These are phyloP conservation scores for Habroteleia sp. DNA, from an alignment of 2,888 invertebrate genomes.

Conservation along the genomic window DNA sequence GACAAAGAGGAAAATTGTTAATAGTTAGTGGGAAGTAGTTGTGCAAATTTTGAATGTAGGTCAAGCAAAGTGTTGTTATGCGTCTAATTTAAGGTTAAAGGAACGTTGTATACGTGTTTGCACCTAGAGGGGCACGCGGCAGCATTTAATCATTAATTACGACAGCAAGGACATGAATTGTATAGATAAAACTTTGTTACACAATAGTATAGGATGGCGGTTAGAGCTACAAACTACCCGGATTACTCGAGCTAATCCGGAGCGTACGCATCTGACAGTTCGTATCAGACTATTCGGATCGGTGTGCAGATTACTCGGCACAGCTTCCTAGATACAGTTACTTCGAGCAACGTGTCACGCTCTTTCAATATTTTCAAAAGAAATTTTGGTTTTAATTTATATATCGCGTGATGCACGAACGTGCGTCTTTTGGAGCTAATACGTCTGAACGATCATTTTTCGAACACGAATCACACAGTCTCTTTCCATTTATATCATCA, in stretches of 20 bases:
- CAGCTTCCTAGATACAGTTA: slow-evolving; percentile 21
- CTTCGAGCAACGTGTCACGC: slow-evolving; percentile 11
- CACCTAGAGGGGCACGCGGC: slow-evolving; percentile 22
- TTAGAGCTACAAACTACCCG: slow-evolving; percentile 52
- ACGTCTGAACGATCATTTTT: not conserved
- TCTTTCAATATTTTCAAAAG: slow-evolving; percentile 14
- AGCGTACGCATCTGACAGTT: slow-evolving; percentile 46
- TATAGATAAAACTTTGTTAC: slow-evolving; percentile 52
- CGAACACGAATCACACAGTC: no score
- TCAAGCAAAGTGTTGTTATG: slow-evolving; percentile 14
- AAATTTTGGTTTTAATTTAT: slow-evolving; percentile 11
- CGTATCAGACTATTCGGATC: slow-evolving; percentile 38
- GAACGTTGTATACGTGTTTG: slow-evolving; percentile 20
- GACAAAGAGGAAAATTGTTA: no score
- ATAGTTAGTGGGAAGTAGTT: not conserved
- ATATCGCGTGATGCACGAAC: slow-evolving; percentile 10
- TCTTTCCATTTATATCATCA: no score
- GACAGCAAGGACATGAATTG: slow-evolving; percentile 42
- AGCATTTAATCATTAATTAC: slow-evolving; percentile 52
- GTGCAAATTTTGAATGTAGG: slow-evolving; percentile 11
- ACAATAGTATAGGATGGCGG: slow-evolving; percentile 40
- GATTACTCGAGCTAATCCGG: slow-evolving; percentile 34
- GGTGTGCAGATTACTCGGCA: slow-evolving; percentile 21
- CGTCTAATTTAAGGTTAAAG: slow-evolving; percentile 40
- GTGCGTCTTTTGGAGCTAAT: not conserved